Evolutionary conservation across 2,113 vertebrate species (phyloP), one percentile per base, ranked within the genome.

Genomic region (Heterochromis multidens): DNA sequence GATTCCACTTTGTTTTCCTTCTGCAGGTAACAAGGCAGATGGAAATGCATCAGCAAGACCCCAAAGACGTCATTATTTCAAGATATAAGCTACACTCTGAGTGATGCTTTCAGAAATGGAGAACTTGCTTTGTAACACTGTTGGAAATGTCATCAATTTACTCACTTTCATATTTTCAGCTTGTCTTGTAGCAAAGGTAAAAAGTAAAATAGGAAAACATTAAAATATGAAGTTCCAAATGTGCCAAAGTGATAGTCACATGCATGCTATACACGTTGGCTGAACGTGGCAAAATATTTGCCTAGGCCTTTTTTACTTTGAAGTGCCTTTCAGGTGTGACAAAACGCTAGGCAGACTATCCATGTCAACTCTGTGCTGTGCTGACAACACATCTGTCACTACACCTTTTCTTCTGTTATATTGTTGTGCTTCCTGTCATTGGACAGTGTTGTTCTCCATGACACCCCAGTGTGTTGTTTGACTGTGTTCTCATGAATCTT

Each of bases 1-100:
- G n/a, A 40, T 58, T 43, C 21, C 10, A 60, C 60, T 91, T 88
- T 84, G 23, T 87, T 88, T 88, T 77, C 49, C 56, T 31, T 65
- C 6, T 21, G 27, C 57, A 52, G 58, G 87, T 86, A 90, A 85
- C 58, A 57, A 81, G 59, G 80, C 23, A 57, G 62, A 87, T 61
- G 21, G 76, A 79, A 77, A 54, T 65, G 14, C 25, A 6, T 3
- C 84, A 54, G 40, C 19, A 5, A 65, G 79, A 58, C 60, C 81
- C 63, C 77, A 7, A 56, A 87, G 63, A 72, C 29, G 33, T 83
- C 67, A 76, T 83, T 81, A 81, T 81, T 62, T 74, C 56, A 81
- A 80, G 62, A 77, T 80, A 60, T 27, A 67, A 52, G 78, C 65
- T 12, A 11, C 46, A 37, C 6, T 35, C 27, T 54, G 56, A 85